Evolutionary conservation across 1,140 invertebrate genomes (phyloP), one percentile per base, ranked within the genome.

Genomic region (Augochlora pura): DNA sequence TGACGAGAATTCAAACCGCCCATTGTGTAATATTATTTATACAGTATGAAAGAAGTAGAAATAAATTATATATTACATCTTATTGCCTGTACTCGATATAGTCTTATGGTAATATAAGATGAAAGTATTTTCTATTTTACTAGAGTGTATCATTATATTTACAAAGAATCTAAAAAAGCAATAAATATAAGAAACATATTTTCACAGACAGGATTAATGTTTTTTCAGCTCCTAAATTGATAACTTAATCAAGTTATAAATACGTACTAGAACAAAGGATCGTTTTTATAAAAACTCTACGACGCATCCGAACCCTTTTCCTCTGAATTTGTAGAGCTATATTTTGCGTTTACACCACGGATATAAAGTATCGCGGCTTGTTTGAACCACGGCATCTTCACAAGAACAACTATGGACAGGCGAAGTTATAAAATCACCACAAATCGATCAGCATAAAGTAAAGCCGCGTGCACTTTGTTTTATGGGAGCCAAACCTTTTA

Each of bases 351-450:
- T 87, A 89, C 86, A 85, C 86, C 80, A 74, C 77, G 80, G 89
- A 92, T 89, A 88, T 91, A 90, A 90, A 89, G 75, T 86, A 88
- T 88, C 86, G 90, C 91, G 91, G 91, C 89, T 87, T 86, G 90
- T 92, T 92, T 92, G 91, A 91, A 90, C 87, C 79, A 64, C 83
- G 86, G 84, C 77, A 80, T 80, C 77, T 63, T 49, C 25, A 63
- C 59, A 72, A 74, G 80, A 84, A 79, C 71, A 83, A 73, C 82
- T 85, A 90, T 87, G 88, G 88, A 90, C 90, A 87, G 86, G 84
- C 87, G 75, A 89, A 91, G 91, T 91, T 91, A 90, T 92, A 91
- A 92, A 92, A 92, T 92, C 91, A 91, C 88, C 87, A 88, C 91
- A 91, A 92, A 91, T 91, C 91, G 90, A 91, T 91, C 90, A 91